A percentile compares a stretch with the other conserved stretches of the same genome.
phyloP scores from a whole-genome alignment of 2,888 invertebrate genomes.

The Acanthococcus lagerstroemiae region DNA sequence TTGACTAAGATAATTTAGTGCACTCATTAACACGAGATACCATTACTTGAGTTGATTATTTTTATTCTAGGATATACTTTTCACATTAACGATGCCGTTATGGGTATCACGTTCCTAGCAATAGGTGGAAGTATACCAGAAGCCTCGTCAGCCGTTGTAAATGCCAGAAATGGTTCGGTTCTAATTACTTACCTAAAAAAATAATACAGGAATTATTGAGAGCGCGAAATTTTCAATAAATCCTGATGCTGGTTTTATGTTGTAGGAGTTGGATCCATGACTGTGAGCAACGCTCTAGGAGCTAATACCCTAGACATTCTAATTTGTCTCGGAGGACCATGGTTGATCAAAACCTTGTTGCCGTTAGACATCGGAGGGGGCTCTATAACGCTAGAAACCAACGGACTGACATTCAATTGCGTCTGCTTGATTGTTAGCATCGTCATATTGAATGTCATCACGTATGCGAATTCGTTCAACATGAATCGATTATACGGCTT shows the following conservation, averaged over 20 bases:
- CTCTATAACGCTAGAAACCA: constrained; percentile 59
- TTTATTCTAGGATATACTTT: constrained; percentile 54
- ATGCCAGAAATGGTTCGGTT: constrained; percentile 65
- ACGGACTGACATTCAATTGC: constrained; percentile 71
- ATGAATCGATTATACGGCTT: constrained; percentile 59
- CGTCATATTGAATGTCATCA: constrained; percentile 54
- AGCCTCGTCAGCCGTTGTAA: constrained; percentile 69
- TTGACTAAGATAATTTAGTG: too few species aligned
- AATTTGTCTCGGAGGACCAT: constrained; percentile 71
- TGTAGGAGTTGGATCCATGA: constrained; percentile 72
- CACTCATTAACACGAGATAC: too few species aligned
- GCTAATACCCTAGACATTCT: constrained; percentile 77
- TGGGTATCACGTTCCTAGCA: constrained; percentile 84
- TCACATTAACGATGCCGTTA: constrained; percentile 72
- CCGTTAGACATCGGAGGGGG: constrained; percentile 43
- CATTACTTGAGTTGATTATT: background rate
- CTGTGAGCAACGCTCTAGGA: constrained; percentile 75
- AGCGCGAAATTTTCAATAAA: too few species aligned
- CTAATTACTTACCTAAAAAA: constrained; percentile 37
- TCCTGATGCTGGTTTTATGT: too few species aligned
- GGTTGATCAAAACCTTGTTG: constrained; percentile 64
- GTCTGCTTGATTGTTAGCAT: constrained; percentile 67
- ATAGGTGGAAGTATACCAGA: constrained; percentile 85
- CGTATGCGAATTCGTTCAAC: constrained; percentile 59
- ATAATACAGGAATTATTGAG: background rate